phyloP scores from a whole-genome alignment of 2,113 vertebrate genomes.

The Marmota monax region DNA sequence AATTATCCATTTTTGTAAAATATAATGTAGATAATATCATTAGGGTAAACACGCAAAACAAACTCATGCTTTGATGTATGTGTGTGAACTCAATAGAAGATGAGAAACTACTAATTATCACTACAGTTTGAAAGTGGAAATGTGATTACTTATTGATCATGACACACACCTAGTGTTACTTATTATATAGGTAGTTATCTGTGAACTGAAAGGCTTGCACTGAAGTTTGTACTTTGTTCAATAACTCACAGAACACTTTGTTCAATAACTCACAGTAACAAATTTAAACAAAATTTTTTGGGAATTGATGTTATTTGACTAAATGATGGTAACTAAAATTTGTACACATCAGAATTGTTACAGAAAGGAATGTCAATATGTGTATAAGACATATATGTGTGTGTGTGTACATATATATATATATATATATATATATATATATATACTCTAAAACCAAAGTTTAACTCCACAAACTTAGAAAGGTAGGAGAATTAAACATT shows the following conservation, averaged over 20 bases:
- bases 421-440: neutral
- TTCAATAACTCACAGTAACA: neutral
- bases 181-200: neutral
- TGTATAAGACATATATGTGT: neutral
- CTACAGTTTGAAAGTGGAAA: neutral
- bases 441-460: neutral
- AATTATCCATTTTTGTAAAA: neutral
- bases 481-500: neutral
- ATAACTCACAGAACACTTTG: neutral
- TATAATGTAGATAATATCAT: neutral
- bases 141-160: neutral
- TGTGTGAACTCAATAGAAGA: neutral
- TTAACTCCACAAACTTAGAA: neutral
- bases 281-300: neutral
- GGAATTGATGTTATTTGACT: neutral
- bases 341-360: neutral
- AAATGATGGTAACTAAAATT: neutral
- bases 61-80: neutral
- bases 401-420: too few species aligned
- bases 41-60: neutral
- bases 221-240: neutral
- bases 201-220: neutral
- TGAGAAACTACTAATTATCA: neutral
- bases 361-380: neutral
- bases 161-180: neutral